Conservation (phyloP, 1,140 invertebrate species). For the Bradysia coprophila region DNA sequence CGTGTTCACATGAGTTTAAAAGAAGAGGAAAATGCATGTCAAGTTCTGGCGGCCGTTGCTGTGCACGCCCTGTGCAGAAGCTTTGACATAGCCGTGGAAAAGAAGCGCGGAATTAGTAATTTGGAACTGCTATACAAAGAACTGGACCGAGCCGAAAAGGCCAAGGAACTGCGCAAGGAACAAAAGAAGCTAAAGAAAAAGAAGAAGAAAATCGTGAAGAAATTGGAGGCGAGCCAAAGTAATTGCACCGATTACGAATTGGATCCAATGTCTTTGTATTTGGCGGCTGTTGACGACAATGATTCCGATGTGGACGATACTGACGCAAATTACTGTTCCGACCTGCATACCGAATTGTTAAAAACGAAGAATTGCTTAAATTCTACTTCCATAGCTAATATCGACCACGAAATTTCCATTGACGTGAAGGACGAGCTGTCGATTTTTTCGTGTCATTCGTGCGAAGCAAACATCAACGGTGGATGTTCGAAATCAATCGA, state of each 20-base stretch:
- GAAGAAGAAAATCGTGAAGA: slow-evolving; percentile 56
- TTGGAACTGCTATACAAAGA: slow-evolving; percentile 65
- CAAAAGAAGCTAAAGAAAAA: slow-evolving; percentile 74
- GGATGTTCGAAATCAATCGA: slow-evolving; percentile 49
- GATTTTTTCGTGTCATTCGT: slow-evolving; percentile 21
- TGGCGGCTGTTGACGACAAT: background rate
- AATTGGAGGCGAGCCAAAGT: slow-evolving; percentile 19
- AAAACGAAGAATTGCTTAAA: background rate
- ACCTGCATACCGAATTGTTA: background rate
- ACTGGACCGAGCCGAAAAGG: slow-evolving; percentile 62
- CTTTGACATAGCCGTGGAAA: slow-evolving; percentile 76
- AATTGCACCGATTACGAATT: slow-evolving; percentile 1
- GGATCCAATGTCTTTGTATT: slow-evolving; percentile 1
- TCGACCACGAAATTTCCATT: slow-evolving; percentile 9
- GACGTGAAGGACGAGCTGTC: slow-evolving; percentile 9
- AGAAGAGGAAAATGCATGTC: slow-evolving; percentile 81
- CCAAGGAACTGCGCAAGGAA: slow-evolving; percentile 65
- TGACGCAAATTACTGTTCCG: too few species aligned
- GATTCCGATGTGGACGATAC: slow-evolving; percentile 2
- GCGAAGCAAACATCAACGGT: slow-evolving; percentile 16
- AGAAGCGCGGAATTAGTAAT: slow-evolving; percentile 74
- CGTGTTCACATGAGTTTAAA: slow-evolving; percentile 64
- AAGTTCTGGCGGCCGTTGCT: slow-evolving; percentile 73
- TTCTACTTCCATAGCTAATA: background rate
- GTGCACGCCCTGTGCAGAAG: slow-evolving; percentile 71